Conservation (phyloP, 2,888 invertebrate genomes). For the Ellobium chinense region DNA sequence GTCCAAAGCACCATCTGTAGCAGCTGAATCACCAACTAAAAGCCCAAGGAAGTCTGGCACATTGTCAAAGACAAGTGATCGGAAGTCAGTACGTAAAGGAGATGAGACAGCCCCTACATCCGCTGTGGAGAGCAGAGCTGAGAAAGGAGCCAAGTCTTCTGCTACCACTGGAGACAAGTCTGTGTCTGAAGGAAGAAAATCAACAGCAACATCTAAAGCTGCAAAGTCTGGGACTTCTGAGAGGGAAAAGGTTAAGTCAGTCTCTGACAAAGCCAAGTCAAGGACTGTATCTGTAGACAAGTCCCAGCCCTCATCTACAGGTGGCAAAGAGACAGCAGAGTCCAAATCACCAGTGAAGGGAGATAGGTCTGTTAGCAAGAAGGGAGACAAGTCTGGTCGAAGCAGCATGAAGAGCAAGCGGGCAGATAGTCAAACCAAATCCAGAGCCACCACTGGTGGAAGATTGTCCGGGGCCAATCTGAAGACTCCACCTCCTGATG, state of each 20-base stretch:
- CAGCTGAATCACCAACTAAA: conserved; percentile 3
- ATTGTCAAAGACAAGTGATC: neutral
- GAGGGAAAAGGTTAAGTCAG: neutral
- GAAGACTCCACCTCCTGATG: conserved; percentile 3
- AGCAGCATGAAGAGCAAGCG: conserved; percentile 11
- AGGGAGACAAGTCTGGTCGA: neutral
- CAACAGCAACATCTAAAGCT: neutral
- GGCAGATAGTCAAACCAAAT: neutral
- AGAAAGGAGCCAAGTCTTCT: neutral
- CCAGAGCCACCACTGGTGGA: conserved; percentile 10
- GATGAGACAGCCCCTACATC: neutral
- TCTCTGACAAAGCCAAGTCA: neutral
- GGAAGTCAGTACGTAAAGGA: neutral
- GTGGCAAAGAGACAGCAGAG: neutral
- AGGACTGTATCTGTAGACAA: neutral
- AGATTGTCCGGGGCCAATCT: conserved; percentile 24
- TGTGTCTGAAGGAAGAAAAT: neutral
- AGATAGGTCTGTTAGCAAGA: neutral
- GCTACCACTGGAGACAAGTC: neutral
- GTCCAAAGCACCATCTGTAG: neutral
- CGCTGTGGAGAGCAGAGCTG: neutral
- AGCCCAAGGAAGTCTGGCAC: neutral
- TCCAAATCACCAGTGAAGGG: neutral
- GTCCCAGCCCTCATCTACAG: neutral
- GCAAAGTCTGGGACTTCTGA: neutral